Evolutionary conservation across 2,113 vertebrate genomes (phyloP).

Genomic region (Coptodon rendalli): DNA sequence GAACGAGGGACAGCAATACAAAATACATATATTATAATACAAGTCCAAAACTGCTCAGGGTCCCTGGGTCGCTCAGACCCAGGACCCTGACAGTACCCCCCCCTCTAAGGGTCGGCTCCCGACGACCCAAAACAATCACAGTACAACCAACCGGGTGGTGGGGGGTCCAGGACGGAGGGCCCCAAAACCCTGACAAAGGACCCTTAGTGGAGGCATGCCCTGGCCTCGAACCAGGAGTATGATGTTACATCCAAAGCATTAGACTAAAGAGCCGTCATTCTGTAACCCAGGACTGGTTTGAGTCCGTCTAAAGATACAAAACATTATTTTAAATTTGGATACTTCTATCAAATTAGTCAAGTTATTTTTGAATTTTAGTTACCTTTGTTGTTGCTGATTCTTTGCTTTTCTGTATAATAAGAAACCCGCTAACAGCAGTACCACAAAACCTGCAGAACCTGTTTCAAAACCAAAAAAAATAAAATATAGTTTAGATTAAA

Average conservation of each 20-base stretch:
- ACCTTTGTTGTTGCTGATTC: background rate
- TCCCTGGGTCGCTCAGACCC: too few species aligned
- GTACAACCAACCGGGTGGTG: too few species aligned
- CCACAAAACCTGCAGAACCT: background rate
- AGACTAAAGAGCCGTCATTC: background rate
- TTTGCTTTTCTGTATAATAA: background rate
- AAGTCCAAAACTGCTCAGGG: too few species aligned
- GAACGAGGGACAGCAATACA: too few species aligned
- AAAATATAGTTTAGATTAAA: background rate
- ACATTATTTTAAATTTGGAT: background rate
- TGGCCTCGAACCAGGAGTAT: background rate
- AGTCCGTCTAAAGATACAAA: background rate
- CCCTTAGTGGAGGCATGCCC: background rate
- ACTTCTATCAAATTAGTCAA: background rate
- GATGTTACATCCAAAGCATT: background rate
- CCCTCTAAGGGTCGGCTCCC: too few species aligned
- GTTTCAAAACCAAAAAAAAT: background rate
- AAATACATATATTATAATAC: too few species aligned
- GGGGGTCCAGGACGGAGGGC: too few species aligned
- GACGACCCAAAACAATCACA: too few species aligned
- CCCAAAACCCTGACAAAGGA: too few species aligned
- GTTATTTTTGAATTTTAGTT: background rate
- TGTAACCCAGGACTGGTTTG: background rate
- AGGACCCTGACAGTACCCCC: too few species aligned
- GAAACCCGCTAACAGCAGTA: fast-evolving